Percentiles rank a stretch among this genome's conserved stretches.
These are phyloP conservation scores for Atta colombica DNA, from an alignment of 1,140 invertebrate genomes.

Conservation along the genomic window DNA sequence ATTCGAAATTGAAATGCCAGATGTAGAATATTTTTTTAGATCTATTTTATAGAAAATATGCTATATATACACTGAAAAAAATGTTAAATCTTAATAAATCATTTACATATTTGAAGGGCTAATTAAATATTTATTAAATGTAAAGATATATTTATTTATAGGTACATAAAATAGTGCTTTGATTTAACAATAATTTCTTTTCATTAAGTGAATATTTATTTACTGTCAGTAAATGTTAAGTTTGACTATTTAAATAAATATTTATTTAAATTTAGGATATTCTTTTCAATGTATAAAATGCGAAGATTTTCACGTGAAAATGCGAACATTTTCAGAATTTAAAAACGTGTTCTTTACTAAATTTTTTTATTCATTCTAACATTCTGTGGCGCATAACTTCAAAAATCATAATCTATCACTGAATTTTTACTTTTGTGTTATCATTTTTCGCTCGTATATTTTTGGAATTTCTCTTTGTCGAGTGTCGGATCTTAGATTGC, in stretches of 20 bases:
- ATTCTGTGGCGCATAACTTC: slow-evolving; percentile 10
- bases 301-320: background rate
- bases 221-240: too few species aligned
- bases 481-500: background rate
- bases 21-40: background rate
- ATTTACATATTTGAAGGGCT: too few species aligned
- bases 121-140: too few species aligned
- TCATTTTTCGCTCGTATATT: background rate
- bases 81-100: too few species aligned
- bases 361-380: background rate
- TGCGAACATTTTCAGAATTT: background rate
- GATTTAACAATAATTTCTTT: too few species aligned
- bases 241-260: too few species aligned
- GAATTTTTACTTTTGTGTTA: background rate
- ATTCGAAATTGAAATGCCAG: background rate
- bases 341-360: background rate
- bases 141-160: too few species aligned
- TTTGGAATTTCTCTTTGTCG: slow-evolving; percentile 33
- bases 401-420: slow-evolving; percentile 32
- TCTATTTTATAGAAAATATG: slow-evolving; percentile 19
- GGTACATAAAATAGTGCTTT: too few species aligned
- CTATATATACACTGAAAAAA: background rate
- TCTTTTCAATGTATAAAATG: background rate
- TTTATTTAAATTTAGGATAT: too few species aligned
- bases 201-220: too few species aligned